These are phyloP conservation scores for Macroramphosus scolopax DNA, from an alignment of 2,797 vertebrate genomes.

Conservation along the genomic window DNA sequence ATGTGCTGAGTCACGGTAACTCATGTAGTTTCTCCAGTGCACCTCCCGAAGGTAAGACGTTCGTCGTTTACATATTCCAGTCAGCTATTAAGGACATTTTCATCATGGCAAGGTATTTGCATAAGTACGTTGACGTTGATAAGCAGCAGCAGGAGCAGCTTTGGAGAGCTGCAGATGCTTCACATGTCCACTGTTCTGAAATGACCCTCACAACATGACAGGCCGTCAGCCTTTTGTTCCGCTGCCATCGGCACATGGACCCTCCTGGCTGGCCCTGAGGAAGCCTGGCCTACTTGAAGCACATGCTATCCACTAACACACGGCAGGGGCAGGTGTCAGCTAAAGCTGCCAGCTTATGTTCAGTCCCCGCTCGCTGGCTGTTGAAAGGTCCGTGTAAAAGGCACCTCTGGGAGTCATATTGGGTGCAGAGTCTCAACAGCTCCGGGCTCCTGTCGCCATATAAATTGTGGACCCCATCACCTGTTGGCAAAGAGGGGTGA, in stretches of 20 bases:
- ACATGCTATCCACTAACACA: constrained; percentile 23
- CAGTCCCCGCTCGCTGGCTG: constrained; percentile 18
- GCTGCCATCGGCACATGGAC: constrained; percentile 66
- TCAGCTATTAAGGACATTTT: background rate
- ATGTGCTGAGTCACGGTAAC: constrained; percentile 10
- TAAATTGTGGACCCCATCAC: constrained; percentile 22
- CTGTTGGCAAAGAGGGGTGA: constrained; percentile 31
- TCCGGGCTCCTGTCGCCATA: constrained; percentile 17
- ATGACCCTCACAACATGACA: constrained; percentile 35
- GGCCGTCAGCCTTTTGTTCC: constrained; percentile 62
- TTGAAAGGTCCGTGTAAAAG: constrained; percentile 36
- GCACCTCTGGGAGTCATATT: constrained; percentile 24
- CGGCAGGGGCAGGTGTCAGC: constrained; percentile 54
- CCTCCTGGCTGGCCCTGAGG: constrained; percentile 26
- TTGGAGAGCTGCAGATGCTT: constrained; percentile 42
- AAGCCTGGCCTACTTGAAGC: constrained; percentile 20
- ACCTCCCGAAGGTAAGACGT: too few species aligned
- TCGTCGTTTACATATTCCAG: constrained; percentile 1
- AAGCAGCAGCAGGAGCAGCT: constrained; percentile 7
- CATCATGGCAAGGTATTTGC: constrained; percentile 2
- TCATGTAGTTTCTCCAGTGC: too few species aligned
- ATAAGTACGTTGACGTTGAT: background rate
- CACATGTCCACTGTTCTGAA: constrained; percentile 39
- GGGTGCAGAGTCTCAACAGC: constrained; percentile 12
- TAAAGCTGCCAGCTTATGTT: constrained; percentile 28